Evolutionary conservation across 2,113 vertebrate genomes (phyloP).

Genomic region (Microtus richardsoni): DNA sequence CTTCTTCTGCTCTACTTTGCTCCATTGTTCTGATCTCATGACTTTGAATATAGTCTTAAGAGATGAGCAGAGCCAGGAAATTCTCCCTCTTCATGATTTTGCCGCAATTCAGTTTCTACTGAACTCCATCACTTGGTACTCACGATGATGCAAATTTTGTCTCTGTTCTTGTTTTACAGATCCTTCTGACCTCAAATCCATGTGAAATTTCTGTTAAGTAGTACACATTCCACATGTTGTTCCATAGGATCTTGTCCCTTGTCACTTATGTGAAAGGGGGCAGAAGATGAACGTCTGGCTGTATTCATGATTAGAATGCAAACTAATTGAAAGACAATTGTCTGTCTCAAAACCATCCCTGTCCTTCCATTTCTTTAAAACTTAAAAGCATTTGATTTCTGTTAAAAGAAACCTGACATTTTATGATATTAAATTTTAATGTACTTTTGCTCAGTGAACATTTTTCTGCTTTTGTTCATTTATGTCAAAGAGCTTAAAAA

Average conservation of each 20-base stretch:
- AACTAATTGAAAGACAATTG: background rate
- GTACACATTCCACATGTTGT: background rate
- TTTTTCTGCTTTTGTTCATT: constrained; percentile 73
- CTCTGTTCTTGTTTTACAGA: background rate
- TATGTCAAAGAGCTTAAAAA: constrained; percentile 63
- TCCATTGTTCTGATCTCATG: background rate
- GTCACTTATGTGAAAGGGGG: background rate
- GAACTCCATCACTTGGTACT: background rate
- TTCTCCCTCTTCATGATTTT: background rate
- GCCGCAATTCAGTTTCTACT: background rate
- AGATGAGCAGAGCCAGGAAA: background rate
- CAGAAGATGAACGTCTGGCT: background rate
- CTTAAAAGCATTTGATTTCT: background rate
- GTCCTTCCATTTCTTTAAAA: background rate
- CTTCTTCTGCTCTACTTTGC: background rate
- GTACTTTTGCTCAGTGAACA: constrained; percentile 56
- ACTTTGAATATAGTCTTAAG: background rate
- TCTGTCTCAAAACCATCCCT: background rate
- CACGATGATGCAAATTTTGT: background rate
- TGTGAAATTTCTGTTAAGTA: background rate
- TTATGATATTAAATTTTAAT: constrained; percentile 62
- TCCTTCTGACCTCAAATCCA: too few species aligned
- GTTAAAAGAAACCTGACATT: constrained; percentile 59
- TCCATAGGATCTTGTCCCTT: too few species aligned
- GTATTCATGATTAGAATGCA: constrained; percentile 15